Conservation (phyloP, 92 coral and sea anemone species). For the Zoanthus sansibaricus region DNA sequence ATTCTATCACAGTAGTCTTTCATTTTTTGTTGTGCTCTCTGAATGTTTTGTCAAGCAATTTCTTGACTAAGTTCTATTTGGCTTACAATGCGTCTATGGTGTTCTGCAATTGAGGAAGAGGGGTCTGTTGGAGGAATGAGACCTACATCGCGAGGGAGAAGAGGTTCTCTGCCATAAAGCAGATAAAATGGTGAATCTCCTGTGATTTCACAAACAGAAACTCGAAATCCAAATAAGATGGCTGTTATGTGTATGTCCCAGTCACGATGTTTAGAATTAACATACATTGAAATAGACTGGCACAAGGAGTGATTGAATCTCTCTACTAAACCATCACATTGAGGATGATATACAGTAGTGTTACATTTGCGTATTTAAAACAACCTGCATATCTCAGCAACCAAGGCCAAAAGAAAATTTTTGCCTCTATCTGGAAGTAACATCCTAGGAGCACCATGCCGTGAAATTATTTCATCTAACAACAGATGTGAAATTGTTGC, state of each 20-base stretch:
- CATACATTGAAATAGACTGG: slow-evolving; percentile 59
- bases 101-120: slow-evolving; percentile 50
- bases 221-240: slow-evolving; percentile 61
- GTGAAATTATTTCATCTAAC: slow-evolving; percentile 46
- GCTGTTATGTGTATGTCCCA: slow-evolving; percentile 68
- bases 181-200: slow-evolving; percentile 65
- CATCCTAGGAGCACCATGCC: slow-evolving; percentile 55
- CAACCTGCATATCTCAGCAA: slow-evolving; percentile 50
- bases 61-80: slow-evolving; percentile 41
- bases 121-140: slow-evolving; percentile 51
- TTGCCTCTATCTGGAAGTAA: slow-evolving; percentile 61
- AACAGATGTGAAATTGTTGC: too few species aligned
- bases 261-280: slow-evolving; percentile 50
- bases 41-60: slow-evolving; percentile 55
- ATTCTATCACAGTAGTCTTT: slow-evolving; percentile 58
- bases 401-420: slow-evolving; percentile 44
- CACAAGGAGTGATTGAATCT: slow-evolving; percentile 51
- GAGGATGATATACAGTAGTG: slow-evolving; percentile 62
- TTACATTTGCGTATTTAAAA: slow-evolving; percentile 43
- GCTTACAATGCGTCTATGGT: slow-evolving; percentile 40
- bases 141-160: slow-evolving; percentile 56
- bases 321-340: slow-evolving; percentile 59
- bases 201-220: slow-evolving; percentile 50
- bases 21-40: slow-evolving; percentile 54
- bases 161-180: slow-evolving; percentile 64